Evolutionary conservation across 2,797 vertebrate genomes (phyloP), one percentile per base, ranked within the genome.

Genomic region (Fratercula arctica): DNA sequence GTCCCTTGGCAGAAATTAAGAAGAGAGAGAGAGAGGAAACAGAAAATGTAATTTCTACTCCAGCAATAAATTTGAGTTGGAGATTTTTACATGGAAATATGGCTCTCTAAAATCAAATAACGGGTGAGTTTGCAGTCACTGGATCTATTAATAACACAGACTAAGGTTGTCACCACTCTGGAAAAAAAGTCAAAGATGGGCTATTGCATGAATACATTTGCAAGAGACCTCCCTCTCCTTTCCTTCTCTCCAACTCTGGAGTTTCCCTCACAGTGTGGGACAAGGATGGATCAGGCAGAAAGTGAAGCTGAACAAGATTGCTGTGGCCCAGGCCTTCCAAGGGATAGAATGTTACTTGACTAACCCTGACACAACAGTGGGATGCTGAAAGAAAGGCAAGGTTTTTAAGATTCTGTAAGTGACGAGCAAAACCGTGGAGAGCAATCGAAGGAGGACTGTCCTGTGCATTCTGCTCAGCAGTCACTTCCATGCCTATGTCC

Each of bases 1-100:
- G 68, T 48, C 37, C 39, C 35, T 75, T 87, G 24, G 9, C 61
- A 90, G 60, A 96, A 95, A 85, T 72, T 41, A 56, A 53, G 72
- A 74, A 25, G 18, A 78, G 35, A 41, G 35, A 41, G 41, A 90
- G 56, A 64, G 13, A 79, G 25, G 41, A 85, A 84, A 80, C 17
- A 83, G 7, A 85, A 93, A 90, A 87, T 50, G 7, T n/a, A 68
- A 57, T 89, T 89, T 82, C 56, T 79, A 80, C 7, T 48, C 53
- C 3, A 6, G 26, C 13, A 75, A 79, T 72, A 84, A 59, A 85
- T 68, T 64, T 72, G 29, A 79, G 6, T 53, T 61, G 29, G n/a
- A 68, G 8, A 84, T 70, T 19, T 93, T 88, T 84, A 67, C 41
- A 43, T 1, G 4, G 35, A 87, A 74, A 74, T 57, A 74, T 3